Conservation (phyloP, 2,797 vertebrate genomes). For the Phoxinus dragarum region DNA sequence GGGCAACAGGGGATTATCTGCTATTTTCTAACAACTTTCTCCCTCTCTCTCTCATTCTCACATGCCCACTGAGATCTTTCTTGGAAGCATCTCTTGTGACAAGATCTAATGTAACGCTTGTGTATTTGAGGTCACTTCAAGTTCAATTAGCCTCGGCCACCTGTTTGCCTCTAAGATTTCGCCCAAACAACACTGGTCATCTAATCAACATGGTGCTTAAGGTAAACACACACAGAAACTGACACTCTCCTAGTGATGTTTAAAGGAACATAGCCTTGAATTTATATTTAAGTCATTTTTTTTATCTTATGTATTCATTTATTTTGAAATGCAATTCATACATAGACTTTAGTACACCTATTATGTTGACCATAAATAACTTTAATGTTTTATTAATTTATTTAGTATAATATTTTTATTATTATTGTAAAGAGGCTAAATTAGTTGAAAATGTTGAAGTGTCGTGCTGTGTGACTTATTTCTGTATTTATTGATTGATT, state of each 20-base stretch:
- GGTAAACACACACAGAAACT: constrained; percentile 23
- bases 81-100: constrained; percentile 42
- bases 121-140: constrained; percentile 40
- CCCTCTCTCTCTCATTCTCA: not conserved
- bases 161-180: constrained; percentile 51
- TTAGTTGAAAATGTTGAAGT: not conserved
- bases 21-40: constrained; percentile 36
- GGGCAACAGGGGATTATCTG: constrained; percentile 56
- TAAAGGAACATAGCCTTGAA: not conserved
- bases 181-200: constrained; percentile 30
- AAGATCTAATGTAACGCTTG: constrained; percentile 43
- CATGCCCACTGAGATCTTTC: constrained; percentile 37
- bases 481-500: not conserved
- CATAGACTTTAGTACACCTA: not conserved
- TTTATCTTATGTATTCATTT: no score
- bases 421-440: not conserved
- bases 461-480: not conserved
- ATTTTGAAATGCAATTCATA: not conserved
- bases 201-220: constrained; percentile 30
- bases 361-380: not conserved
- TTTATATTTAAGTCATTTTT: not conserved
- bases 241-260: constrained; percentile 4
- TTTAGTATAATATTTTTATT: not conserved
- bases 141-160: constrained; percentile 47
- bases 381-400: not conserved